Base-by-base conservation (phyloP, 1,140 invertebrate genomes). In the Saccostrea cuccullata region DNA sequence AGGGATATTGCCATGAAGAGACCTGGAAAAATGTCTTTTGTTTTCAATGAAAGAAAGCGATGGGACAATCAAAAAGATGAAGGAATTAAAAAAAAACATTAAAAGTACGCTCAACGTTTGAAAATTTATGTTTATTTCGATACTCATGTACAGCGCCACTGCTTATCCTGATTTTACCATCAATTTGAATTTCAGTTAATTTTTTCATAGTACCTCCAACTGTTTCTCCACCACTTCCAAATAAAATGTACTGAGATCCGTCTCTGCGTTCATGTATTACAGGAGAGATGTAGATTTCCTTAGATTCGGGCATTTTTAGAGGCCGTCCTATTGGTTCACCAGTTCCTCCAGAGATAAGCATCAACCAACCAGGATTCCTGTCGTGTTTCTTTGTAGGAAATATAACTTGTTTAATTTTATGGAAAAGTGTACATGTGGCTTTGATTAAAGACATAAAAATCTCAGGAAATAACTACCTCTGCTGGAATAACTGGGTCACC, bases 151-250 rank as follows among this genome's bases (percentile, higher is more conserved):
- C n/a, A n/a, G n/a, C n/a, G n/a, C n/a, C n/a, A n/a, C n/a, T n/a
- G 2, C 30, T 36, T 36, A 36, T 36, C 6, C 6, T 47, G 47
- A 47, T 64, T 64, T 20, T 64, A 64, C 58, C 3, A 20, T n/a
- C 15, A 17, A 60, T 60, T 60, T 15, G 20, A 6, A 64, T 17
- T 20, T 6, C 3, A 64, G 58, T 64, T 20, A 20, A 20, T 64
- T 17, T 64, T 20, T 17, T n/a, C 15, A 40, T n/a, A 55, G 2
- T 88, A 93, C 94, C 94, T 82, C 89, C 87, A 9, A 94, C 91
- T 13, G 94, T 94, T 89, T 94, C 93, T 26, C 94, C 94, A 0
- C 94, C 94, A 89, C 90, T 91, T 0, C 94, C 94, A 89, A 91
- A 92, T 23, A 94, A 84, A 26, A 94, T 91, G 85, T 93, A 93